Conservation (phyloP, 2,113 vertebrate genomes). For the Andinoacara biseriatus region DNA sequence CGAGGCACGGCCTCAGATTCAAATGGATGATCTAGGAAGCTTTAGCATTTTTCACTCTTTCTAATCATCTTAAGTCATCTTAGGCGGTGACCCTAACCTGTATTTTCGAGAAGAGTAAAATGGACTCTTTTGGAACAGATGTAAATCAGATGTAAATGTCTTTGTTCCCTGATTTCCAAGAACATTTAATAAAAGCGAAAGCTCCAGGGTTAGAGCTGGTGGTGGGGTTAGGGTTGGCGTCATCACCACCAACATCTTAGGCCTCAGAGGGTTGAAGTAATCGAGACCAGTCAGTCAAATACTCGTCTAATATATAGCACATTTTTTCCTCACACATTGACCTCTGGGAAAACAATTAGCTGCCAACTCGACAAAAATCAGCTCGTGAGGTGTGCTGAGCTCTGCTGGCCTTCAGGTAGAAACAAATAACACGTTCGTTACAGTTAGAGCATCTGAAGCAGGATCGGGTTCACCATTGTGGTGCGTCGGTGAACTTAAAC, state of each 20-base stretch:
- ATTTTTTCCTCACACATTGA: neutral
- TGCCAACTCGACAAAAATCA: neutral
- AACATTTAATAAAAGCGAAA: neutral
- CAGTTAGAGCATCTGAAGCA: neutral
- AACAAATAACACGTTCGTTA: neutral
- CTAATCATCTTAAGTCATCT: too few relatives aligned
- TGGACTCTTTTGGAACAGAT: neutral
- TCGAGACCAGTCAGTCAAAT: neutral
- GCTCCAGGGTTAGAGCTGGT: neutral
- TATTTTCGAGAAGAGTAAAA: neutral
- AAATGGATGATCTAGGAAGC: neutral
- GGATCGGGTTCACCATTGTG: accelerated
- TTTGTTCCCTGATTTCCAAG: neutral
- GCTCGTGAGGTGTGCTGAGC: neutral
- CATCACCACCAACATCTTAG: neutral
- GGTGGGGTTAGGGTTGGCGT: neutral
- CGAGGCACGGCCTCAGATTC: neutral
- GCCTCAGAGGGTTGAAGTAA: neutral
- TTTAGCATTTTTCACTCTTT: neutral
- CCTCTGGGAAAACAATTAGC: neutral
- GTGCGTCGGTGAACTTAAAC: neutral
- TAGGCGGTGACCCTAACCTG: neutral
- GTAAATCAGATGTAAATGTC: neutral
- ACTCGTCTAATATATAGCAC: too few relatives aligned
- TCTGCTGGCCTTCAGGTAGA: neutral